These are phyloP conservation scores for Phylloscopus trochilus DNA, from an alignment of 2,113 vertebrate species.

Conservation along the genomic window DNA sequence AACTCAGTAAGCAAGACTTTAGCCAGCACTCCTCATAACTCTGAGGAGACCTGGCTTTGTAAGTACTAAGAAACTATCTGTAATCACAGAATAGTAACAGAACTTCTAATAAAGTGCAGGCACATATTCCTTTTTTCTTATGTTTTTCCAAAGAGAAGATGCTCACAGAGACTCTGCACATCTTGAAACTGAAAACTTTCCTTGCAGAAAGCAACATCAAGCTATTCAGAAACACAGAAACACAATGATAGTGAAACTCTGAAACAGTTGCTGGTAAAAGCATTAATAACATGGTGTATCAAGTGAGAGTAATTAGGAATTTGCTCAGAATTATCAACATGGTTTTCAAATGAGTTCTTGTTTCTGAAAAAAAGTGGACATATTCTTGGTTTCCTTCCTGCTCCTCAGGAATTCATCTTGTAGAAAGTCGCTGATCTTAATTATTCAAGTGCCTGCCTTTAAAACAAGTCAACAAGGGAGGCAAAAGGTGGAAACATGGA, in stretches of 20 bases:
- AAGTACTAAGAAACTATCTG: not conserved
- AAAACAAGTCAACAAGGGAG: not conserved
- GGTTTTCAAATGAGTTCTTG: not conserved
- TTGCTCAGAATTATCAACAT: not conserved
- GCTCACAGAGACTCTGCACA: not conserved
- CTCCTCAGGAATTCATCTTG: not conserved
- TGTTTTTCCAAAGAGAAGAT: not conserved
- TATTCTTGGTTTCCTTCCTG: not conserved
- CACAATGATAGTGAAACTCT: not conserved
- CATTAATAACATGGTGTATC: not conserved
- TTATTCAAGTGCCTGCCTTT: not conserved
- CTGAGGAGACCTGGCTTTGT: not conserved
- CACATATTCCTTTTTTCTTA: not conserved
- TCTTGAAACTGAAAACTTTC: not conserved
- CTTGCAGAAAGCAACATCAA: not conserved
- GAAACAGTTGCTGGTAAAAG: not conserved
- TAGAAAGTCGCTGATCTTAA: not conserved
- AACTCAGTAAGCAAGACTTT: not conserved
- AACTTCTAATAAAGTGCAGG: not conserved
- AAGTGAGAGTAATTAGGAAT: not conserved
- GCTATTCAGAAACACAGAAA: not conserved
- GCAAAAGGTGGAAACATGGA: not conserved
- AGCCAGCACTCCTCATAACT: not conserved
- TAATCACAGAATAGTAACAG: not conserved
- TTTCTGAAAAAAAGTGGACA: not conserved